A percentile compares a stretch with the other conserved stretches of the same genome.
Conservation (phyloP, 2,888 invertebrate genomes). For the Cryptocheilus praepositus region DNA sequence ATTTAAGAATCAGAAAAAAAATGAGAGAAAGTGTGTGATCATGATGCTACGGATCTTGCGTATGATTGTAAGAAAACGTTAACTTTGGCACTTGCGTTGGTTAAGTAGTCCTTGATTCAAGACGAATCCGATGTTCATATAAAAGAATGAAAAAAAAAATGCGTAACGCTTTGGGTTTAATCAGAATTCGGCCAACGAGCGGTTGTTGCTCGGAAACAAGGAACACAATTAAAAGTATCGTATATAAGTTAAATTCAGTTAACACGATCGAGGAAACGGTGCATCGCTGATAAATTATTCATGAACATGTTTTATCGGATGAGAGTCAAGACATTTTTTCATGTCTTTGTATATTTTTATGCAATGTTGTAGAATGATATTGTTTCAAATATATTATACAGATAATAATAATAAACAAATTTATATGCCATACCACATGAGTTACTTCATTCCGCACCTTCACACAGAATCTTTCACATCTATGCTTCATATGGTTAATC, state of each 20-base stretch:
- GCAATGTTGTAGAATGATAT: conserved; percentile 75
- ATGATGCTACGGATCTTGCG: background rate
- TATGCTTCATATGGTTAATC: background rate
- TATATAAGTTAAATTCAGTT: conserved; percentile 43
- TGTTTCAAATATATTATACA: conserved; percentile 75
- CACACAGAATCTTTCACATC: no score
- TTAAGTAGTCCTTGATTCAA: no score
- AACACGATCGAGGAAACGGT: conserved; percentile 35
- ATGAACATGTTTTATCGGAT: conserved; percentile 73
- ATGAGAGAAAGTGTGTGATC: conserved; percentile 1
- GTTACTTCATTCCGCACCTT: conserved; percentile 4
- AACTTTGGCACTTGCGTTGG: conserved; percentile 1
- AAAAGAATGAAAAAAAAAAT: conserved; percentile 9
- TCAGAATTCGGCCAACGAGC: no score
- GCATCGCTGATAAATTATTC: conserved; percentile 61
- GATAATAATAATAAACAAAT: conserved; percentile 74
- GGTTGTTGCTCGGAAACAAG: conserved; percentile 11
- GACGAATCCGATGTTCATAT: no score
- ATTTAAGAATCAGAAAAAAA: conserved; percentile 8
- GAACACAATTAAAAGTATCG: conserved; percentile 7
- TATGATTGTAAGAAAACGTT: conserved; percentile 15
- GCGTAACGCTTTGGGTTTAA: no score
- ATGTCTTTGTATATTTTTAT: conserved; percentile 75
- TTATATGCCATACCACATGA: conserved; percentile 67
- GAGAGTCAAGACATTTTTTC: conserved; percentile 75